Conservation (phyloP, 2,888 invertebrate genomes). For the Pachliopta kotzebuea region DNA sequence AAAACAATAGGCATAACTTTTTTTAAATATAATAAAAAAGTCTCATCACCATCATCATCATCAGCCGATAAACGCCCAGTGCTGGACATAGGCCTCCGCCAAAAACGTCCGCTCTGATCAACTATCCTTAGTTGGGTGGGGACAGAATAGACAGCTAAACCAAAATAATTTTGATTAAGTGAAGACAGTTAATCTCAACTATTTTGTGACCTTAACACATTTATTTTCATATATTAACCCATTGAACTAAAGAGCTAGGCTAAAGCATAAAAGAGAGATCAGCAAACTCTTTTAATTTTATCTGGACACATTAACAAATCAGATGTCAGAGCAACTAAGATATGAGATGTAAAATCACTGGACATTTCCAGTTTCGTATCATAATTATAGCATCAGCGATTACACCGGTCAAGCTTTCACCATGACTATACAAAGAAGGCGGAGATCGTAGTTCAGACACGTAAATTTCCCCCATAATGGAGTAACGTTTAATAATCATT, state of each 20-base stretch:
- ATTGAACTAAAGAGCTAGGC: not conserved
- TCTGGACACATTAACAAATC: not conserved
- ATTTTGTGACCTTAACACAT: too few relatives aligned
- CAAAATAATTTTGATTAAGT: too few relatives aligned
- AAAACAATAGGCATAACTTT: too few relatives aligned
- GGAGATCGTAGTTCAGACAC: constrained; percentile 15
- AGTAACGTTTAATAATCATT: constrained; percentile 18
- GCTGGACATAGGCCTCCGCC: too few relatives aligned
- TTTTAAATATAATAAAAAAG: too few relatives aligned
- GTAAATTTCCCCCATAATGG: constrained; percentile 4
- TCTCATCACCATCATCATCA: too few relatives aligned
- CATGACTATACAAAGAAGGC: constrained; percentile 16
- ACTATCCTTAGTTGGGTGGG: too few relatives aligned
- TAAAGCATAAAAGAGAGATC: not conserved
- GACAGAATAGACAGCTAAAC: too few relatives aligned
- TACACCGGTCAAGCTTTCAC: constrained; percentile 23
- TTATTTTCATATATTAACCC: not conserved
- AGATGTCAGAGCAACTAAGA: constrained; percentile 12
- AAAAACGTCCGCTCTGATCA: too few relatives aligned
- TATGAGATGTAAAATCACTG: constrained; percentile 15
- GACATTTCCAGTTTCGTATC: constrained; percentile 23
- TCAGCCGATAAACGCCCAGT: too few relatives aligned
- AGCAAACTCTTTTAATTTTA: not conserved
- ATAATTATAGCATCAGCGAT: constrained; percentile 26
- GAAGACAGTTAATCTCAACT: too few relatives aligned